These are phyloP conservation scores for Diglossa cyanea DNA, from an alignment of 2,797 vertebrate species.

Conservation along the genomic window DNA sequence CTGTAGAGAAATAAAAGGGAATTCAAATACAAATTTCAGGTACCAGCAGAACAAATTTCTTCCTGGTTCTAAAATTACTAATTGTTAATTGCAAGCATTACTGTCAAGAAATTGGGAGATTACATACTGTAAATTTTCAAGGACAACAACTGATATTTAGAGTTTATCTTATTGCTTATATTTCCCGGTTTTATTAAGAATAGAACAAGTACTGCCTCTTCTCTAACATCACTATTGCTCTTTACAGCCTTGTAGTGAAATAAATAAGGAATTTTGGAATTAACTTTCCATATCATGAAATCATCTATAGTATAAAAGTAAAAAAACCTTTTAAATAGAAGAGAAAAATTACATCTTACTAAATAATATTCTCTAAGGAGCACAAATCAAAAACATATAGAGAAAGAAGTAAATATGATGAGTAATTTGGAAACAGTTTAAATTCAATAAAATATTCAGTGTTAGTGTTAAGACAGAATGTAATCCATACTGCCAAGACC, in stretches of 20 bases:
- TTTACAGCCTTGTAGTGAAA: not conserved
- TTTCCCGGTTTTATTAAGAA: not conserved
- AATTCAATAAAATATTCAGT: not conserved
- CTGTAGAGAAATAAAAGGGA: not conserved
- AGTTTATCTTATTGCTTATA: not conserved
- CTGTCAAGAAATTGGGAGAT: not conserved
- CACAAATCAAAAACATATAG: not conserved
- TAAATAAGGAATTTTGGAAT: not conserved
- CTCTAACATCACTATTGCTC: not conserved
- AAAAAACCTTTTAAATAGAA: not conserved
- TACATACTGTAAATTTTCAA: not conserved
- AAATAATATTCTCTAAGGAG: not conserved
- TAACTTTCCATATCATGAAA: not conserved
- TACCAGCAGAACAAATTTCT: not conserved
- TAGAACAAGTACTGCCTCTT: not conserved
- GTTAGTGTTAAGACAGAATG: not conserved
- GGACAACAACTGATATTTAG: not conserved
- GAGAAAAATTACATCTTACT: not conserved
- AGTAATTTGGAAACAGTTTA: not conserved
- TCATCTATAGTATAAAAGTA: not conserved
- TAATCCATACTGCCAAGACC: not conserved
- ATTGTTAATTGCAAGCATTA: not conserved
- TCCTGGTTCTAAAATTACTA: not conserved
- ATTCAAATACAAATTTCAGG: not conserved
- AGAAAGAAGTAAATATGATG: not conserved